Conservation (phyloP, 1,140 invertebrate species). For the Bombus turneri region DNA sequence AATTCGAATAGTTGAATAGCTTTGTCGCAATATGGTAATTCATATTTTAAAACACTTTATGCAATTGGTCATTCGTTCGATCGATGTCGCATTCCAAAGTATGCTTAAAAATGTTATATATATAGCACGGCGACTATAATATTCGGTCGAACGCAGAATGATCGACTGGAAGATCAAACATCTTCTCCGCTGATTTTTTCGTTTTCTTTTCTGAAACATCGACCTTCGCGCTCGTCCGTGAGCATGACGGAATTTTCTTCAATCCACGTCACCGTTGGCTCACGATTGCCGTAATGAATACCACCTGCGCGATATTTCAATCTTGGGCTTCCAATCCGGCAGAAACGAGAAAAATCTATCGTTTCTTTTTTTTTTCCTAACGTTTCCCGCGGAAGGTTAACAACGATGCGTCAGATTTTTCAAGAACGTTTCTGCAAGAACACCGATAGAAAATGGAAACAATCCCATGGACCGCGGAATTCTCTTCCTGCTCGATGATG, state of each 20-base stretch:
- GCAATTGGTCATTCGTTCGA: no score
- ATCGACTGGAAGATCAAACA: not conserved
- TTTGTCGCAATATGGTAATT: no score
- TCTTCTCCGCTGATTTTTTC: constrained; percentile 39
- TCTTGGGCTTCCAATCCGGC: constrained; percentile 8
- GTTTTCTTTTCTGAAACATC: constrained; percentile 20
- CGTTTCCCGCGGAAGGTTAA: not conserved
- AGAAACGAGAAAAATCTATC: not conserved
- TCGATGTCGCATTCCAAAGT: no score
- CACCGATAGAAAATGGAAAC: constrained; percentile 1
- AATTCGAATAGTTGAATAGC: no score
- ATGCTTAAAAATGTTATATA: no score
- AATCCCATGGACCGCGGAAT: not conserved
- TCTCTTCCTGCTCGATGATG: not conserved
- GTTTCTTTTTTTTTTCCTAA: not conserved
- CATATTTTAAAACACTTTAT: no score
- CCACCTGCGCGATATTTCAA: constrained; percentile 65
- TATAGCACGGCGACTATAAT: no score
- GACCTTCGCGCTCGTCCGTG: constrained; percentile 61
- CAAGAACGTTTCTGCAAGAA: not conserved
- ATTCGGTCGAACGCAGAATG: not conserved
- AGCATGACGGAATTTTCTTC: constrained; percentile 63
- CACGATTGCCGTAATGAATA: constrained; percentile 42
- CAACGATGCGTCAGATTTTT: constrained; percentile 11
- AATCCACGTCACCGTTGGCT: constrained; percentile 57